A percentile compares a stretch with the other conserved stretches of the same genome.
Conservation (phyloP, 2,113 vertebrate species). For the Rhinogobius similis region DNA sequence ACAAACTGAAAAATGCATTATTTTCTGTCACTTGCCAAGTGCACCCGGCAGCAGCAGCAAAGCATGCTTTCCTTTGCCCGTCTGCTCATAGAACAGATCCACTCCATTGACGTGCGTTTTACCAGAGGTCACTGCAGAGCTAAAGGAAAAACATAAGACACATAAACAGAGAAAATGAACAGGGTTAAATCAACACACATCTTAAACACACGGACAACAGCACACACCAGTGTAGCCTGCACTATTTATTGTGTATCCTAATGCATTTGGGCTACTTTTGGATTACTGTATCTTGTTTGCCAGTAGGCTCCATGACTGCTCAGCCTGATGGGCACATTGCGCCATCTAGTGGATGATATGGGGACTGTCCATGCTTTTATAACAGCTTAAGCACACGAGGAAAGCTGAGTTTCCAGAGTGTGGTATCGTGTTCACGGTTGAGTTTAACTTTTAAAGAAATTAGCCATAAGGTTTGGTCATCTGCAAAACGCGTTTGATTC, state of each 20-base stretch:
- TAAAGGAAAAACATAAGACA: constrained; percentile 53
- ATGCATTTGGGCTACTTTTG: background rate
- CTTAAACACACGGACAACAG: background rate
- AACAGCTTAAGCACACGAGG: background rate
- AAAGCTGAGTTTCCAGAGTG: background rate
- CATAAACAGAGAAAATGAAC: background rate
- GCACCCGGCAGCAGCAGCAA: constrained; percentile 89
- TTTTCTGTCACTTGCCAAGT: constrained; percentile 77
- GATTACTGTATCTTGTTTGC: no score
- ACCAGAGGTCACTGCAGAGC: constrained; percentile 75
- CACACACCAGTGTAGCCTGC: background rate
- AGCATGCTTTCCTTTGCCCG: constrained; percentile 82
- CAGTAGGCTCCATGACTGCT: no score
- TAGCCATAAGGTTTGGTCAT: no score
- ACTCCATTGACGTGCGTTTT: constrained; percentile 85
- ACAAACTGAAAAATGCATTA: background rate
- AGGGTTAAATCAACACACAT: no score
- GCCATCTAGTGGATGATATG: constrained; percentile 43
- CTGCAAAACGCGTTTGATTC: no score
- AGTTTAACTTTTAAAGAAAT: no score
- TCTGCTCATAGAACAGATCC: constrained; percentile 83
- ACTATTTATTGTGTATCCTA: background rate
- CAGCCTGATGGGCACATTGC: background rate
- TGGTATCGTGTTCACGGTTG: no score
- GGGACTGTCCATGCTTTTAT: background rate